Evolutionary conservation across 2,797 vertebrate genomes (phyloP).

Genomic region (Telmatherina bonti): DNA sequence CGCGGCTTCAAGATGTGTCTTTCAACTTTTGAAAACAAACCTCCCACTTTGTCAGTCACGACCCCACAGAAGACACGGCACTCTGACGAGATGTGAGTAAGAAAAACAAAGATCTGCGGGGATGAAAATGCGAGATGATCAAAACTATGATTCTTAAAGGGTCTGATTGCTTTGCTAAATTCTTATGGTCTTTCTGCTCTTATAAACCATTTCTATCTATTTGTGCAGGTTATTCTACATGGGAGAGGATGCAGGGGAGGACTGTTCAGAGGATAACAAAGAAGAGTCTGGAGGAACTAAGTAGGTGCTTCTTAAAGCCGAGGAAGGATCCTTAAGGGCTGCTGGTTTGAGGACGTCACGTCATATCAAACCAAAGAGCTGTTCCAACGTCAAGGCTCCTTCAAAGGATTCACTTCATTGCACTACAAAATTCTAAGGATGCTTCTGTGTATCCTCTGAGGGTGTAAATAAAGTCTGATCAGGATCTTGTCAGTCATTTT

Average conservation of each 20-base stretch:
- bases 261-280: background rate
- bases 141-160: background rate
- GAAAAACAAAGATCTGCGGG: background rate
- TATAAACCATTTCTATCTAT: background rate
- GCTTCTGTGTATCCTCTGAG: too few species aligned
- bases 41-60: conserved; percentile 31
- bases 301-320: too few species aligned
- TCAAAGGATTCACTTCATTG: too few species aligned
- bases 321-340: too few species aligned
- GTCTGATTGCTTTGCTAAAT: background rate
- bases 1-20: conserved; percentile 15
- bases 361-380: too few species aligned
- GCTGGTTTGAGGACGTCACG: too few species aligned
- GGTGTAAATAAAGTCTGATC: too few species aligned
- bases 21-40: conserved; percentile 31
- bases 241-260: background rate
- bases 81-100: conserved; percentile 3
- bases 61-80: conserved; percentile 10
- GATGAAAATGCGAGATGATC: background rate
- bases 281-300: background rate
- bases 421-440: too few species aligned
- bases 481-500: too few species aligned
- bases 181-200: background rate
- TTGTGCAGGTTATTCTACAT: background rate
- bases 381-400: too few species aligned